Evolutionary conservation across 2,113 vertebrate genomes (phyloP).

Genomic region (Salvelinus alpinus): DNA sequence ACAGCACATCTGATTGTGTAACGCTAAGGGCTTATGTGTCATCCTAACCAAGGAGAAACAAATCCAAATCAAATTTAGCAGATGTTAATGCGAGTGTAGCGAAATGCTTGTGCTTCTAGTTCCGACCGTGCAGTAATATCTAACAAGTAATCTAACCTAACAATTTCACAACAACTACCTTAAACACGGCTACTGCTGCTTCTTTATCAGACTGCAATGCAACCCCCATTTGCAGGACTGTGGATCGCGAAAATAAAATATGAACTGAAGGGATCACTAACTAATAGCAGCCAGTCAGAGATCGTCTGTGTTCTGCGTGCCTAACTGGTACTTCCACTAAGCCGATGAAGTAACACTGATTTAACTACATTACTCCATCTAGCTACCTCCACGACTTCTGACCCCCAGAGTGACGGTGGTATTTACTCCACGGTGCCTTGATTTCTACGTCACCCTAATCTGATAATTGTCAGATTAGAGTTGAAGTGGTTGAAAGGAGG

Average conservation of each 20-base stretch:
- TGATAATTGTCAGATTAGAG: conserved; percentile 75
- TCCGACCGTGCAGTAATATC: too few species aligned
- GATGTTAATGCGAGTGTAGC: too few species aligned
- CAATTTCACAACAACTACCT: too few species aligned
- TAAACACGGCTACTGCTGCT: background rate
- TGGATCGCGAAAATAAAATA: conserved; percentile 10
- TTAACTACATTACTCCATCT: background rate
- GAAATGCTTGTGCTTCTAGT: too few species aligned
- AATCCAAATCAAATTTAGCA: too few species aligned
- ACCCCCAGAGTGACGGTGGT: background rate
- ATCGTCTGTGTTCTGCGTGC: background rate
- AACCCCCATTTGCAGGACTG: conserved; percentile 10
- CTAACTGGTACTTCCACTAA: background rate
- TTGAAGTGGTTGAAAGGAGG: conserved; percentile 31
- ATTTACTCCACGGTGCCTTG: conserved; percentile 1
- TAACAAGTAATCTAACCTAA: too few species aligned
- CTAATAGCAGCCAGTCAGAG: background rate
- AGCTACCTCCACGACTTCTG: background rate
- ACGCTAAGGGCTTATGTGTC: conserved; percentile 53
- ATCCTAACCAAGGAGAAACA: conserved; percentile 26
- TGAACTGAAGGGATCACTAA: background rate
- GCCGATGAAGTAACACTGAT: background rate
- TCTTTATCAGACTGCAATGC: too few species aligned
- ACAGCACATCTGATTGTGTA: conserved; percentile 62
- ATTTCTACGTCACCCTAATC: conserved; percentile 59